These are phyloP conservation scores for Metellina segmentata DNA, from an alignment of 2,888 invertebrate species.

Conservation along the genomic window DNA sequence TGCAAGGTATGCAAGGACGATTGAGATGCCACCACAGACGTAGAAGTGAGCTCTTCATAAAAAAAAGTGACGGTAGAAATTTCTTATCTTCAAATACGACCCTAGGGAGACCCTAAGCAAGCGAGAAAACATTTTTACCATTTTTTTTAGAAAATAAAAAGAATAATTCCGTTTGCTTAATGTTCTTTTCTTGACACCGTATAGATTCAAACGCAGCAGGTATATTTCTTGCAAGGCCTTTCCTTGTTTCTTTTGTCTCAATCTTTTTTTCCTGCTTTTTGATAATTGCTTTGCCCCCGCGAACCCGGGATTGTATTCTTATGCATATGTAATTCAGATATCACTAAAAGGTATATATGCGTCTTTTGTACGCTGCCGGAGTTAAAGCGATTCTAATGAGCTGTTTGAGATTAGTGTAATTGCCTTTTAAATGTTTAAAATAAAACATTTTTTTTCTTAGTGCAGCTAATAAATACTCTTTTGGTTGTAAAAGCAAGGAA, in stretches of 20 bases:
- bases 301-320: background rate
- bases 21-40: conserved; percentile 62
- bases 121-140: conserved; percentile 26
- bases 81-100: conserved; percentile 54
- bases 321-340: background rate
- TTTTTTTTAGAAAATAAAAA: conserved; percentile 25
- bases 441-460: background rate
- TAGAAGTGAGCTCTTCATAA: conserved; percentile 26
- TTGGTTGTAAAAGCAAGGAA: too few relatives aligned
- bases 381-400: background rate
- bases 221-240: background rate
- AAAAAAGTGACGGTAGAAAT: conserved; percentile 23
- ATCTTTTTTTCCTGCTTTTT: background rate
- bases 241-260: background rate
- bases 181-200: conserved; percentile 15
- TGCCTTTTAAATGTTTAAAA: background rate
- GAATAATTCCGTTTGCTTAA: conserved; percentile 29
- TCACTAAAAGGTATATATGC: background rate
- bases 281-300: background rate
- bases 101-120: conserved; percentile 26
- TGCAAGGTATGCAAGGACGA: conserved; percentile 35
- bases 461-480: too few relatives aligned
- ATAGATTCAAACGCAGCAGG: background rate
- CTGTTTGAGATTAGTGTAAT: background rate
- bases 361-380: background rate